phyloP scores from a whole-genome alignment of 2,113 vertebrate genomes.

The Rhinopithecus roxellana region DNA sequence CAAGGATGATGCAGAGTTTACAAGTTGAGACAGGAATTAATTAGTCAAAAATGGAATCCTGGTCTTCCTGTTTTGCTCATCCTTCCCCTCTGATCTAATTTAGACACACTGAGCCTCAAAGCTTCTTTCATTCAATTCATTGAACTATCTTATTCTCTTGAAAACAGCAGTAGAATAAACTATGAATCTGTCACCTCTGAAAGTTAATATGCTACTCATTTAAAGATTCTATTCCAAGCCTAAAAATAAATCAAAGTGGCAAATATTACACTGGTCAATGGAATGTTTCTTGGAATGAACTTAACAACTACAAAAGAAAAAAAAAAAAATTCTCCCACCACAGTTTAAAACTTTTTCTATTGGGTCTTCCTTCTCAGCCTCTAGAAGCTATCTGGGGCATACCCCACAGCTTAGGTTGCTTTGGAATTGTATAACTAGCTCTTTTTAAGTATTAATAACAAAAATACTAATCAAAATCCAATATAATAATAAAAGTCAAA shows the following conservation, averaged over 20 bases:
- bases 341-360: not conserved
- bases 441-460: not conserved
- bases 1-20: not conserved
- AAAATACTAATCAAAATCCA: not conserved
- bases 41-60: not conserved
- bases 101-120: not conserved
- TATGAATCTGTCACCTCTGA: slow-evolving; percentile 17
- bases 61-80: not conserved
- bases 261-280: not conserved
- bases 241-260: slow-evolving; percentile 23
- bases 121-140: not conserved
- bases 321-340: not conserved
- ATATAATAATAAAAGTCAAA: not conserved
- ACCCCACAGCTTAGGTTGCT: not conserved
- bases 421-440: not conserved
- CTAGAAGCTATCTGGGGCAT: not conserved
- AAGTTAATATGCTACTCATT: slow-evolving; percentile 21
- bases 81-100: not conserved
- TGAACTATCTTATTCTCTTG: not conserved
- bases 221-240: not conserved
- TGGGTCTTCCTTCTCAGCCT: not conserved
- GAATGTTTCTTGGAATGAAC: not conserved
- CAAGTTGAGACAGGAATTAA: not conserved
- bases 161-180: slow-evolving; percentile 17
- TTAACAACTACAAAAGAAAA: not conserved